Evolutionary conservation across 2,888 invertebrate species (phyloP), one percentile per base, ranked within the genome.

Genomic region (Acheta domesticus): DNA sequence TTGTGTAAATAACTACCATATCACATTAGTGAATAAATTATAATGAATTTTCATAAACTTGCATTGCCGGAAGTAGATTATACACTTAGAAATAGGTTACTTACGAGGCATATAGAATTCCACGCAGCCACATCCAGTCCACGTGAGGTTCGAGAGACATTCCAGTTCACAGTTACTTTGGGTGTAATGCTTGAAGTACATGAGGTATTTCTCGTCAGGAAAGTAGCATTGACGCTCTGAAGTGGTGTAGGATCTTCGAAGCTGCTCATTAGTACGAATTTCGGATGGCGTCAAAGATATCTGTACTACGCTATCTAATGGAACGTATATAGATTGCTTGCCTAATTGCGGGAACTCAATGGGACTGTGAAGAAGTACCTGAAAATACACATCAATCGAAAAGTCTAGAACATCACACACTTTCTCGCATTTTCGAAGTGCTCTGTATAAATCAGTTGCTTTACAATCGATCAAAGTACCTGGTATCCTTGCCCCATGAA

Each of bases 51-150:
- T 36, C 36, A 36, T 36, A 5, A 36, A 5, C 36, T 36, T 36
- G 36, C 36, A 36, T 36, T 36, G 8, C 36, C 36, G 36, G 36
- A 36, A 36, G 36, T 8, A 36, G 36, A 36, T 36, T 36, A 36
- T 8, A 36, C 8, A 36, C 8, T 36, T 36, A 8, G 36, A 36
- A 36, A 36, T 12, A 62, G 62, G 4, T 14, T 62, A 62, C 62
- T 62, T n/a, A 62, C 62, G 62, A 19, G 62, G 62, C 62, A 62
- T 62, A n/a, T 62, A 62, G 62, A 62, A 62, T n/a, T 62, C n/a
- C 4, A 62, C 62, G 62, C 62, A 62, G 14, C n/a, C n/a, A n/a
- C 62, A 62, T 62, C n/a, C 62, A 16, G 14, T 62, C 16, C 14
- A n/a, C 3, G 62, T 62, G 62, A 62, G 62, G 62, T 62, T 62